These are phyloP conservation scores for Zaprionus vittiger DNA, from an alignment of 1,140 invertebrate species.

Conservation along the genomic window DNA sequence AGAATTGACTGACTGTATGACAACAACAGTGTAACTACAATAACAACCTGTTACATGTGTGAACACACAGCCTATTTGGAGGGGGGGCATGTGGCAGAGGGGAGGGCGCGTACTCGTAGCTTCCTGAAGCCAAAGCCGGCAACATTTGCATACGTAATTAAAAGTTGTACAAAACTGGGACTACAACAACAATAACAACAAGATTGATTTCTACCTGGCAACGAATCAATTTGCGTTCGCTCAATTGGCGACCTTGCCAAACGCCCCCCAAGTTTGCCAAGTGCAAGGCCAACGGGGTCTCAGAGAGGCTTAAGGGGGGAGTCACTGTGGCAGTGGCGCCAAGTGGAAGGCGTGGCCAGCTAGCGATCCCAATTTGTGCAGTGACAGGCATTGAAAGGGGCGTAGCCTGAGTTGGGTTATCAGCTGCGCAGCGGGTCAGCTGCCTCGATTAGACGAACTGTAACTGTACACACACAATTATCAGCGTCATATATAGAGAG, in stretches of 20 bases:
- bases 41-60: conserved; percentile 55
- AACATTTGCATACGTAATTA: conserved; percentile 64
- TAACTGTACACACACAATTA: conserved; percentile 12
- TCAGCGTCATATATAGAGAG: conserved; percentile 14
- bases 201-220: conserved; percentile 46
- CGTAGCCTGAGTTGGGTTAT: conserved; percentile 40
- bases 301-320: background rate
- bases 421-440: background rate
- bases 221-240: conserved; percentile 62
- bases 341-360: conserved; percentile 34
- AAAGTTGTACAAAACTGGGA: background rate
- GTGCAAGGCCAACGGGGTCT: conserved; percentile 32
- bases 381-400: conserved; percentile 40
- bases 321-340: conserved; percentile 33
- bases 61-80: conserved; percentile 28
- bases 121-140: conserved; percentile 49
- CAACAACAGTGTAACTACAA: conserved; percentile 10
- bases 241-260: conserved; percentile 64
- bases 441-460: background rate
- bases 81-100: background rate
- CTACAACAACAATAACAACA: conserved; percentile 1
- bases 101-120: background rate
- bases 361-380: background rate
- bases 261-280: conserved; percentile 30
- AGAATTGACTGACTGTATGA: conserved; percentile 7